Percentiles rank a stretch among this genome's conserved stretches.
Conservation (phyloP, 2,113 vertebrate genomes). For the Numida meleagris region DNA sequence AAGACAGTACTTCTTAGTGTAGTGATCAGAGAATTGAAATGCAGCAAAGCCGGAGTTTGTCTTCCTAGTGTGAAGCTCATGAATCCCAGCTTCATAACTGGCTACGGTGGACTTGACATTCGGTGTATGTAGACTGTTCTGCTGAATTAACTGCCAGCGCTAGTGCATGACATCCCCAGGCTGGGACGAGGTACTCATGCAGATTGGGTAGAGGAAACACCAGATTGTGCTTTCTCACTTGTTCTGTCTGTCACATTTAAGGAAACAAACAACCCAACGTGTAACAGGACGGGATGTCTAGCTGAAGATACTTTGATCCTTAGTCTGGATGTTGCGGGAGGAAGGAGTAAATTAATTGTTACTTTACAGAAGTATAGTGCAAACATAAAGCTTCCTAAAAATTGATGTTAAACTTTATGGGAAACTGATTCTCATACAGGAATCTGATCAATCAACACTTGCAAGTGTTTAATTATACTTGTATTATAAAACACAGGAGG, state of each 20-base stretch:
- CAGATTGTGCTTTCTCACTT: not conserved
- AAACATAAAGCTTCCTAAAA: not conserved
- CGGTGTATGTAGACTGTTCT: not conserved
- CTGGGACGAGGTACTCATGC: not conserved
- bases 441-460: not conserved
- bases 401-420: not conserved
- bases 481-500: not conserved
- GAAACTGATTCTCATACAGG: not conserved
- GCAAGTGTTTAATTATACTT: not conserved
- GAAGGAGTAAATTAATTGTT: not conserved
- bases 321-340: not conserved
- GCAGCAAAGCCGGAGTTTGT: not conserved
- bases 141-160: not conserved
- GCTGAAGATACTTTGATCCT: not conserved
- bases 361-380: not conserved
- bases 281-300: not conserved
- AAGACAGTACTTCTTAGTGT: not conserved
- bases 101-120: not conserved
- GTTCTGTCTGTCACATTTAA: not conserved
- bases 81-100: not conserved
- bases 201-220: not conserved
- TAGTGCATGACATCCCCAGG: not conserved
- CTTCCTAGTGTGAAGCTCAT: not conserved
- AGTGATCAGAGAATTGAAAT: not conserved
- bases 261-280: not conserved